phyloP scores from a whole-genome alignment of 2,797 vertebrate species.

The Chrosomus eos region DNA sequence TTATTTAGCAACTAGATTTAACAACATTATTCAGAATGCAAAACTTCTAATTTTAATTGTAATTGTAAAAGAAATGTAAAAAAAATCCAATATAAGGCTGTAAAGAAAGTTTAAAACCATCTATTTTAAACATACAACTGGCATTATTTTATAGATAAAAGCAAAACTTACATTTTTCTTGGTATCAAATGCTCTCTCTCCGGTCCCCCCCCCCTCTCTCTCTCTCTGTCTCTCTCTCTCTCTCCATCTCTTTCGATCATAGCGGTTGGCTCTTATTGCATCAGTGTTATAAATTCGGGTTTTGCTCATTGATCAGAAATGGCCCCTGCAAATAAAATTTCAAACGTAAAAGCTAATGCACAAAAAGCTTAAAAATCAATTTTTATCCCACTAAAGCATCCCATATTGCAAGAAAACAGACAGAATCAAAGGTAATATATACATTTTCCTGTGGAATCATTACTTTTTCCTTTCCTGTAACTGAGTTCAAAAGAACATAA shows the following conservation, averaged over 20 bases:
- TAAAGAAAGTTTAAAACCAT: background rate
- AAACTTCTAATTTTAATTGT: too few species aligned
- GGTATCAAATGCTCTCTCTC: conserved; percentile 12
- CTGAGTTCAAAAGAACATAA: conserved; percentile 79
- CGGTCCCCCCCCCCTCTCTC: background rate
- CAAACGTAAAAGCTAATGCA: conserved; percentile 85
- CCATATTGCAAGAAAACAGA: conserved; percentile 81
- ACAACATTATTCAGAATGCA: background rate
- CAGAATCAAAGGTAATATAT: conserved; percentile 84
- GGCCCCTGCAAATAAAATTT: conserved; percentile 83
- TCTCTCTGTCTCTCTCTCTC: conserved; percentile 7
- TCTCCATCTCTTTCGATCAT: conserved; percentile 41
- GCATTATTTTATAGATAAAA: background rate
- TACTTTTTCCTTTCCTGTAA: conserved; percentile 76
- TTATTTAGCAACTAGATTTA: background rate
- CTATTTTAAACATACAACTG: background rate
- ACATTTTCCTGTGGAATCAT: conserved; percentile 82
- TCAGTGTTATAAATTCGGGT: conserved; percentile 81
- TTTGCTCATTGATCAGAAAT: conserved; percentile 83
- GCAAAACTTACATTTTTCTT: conserved; percentile 21
- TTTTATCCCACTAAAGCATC: conserved; percentile 82
- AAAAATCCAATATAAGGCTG: background rate
- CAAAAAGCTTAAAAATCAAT: conserved; percentile 86
- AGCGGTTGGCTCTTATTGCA: conserved; percentile 70
- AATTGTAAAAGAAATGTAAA: background rate